Evolutionary conservation across 2,113 vertebrate species (phyloP).

Genomic region (Channa argus): DNA sequence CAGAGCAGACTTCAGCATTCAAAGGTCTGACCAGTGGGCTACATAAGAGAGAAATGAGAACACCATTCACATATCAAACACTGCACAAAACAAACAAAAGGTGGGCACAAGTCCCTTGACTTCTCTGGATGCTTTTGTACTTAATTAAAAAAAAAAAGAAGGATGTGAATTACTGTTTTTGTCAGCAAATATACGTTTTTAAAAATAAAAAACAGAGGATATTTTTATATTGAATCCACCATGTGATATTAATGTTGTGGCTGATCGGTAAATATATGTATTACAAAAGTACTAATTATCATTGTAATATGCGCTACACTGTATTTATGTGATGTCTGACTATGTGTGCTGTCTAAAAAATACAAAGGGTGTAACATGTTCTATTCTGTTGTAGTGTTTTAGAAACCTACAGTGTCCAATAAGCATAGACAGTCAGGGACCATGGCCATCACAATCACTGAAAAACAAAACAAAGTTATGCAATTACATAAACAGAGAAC

Average conservation of each 20-base stretch:
- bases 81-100: constrained; percentile 60
- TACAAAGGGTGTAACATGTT: neutral
- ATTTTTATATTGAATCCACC: too few species aligned
- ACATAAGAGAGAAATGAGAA: constrained; percentile 79
- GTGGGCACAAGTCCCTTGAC: constrained; percentile 64
- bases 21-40: constrained; percentile 70
- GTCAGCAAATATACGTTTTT: neutral
- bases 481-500: constrained; percentile 54
- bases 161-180: neutral
- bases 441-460: constrained; percentile 67
- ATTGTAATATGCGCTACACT: neutral
- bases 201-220: too few species aligned
- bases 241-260: too few species aligned
- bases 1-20: constrained; percentile 59
- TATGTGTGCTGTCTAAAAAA: neutral
- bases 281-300: neutral
- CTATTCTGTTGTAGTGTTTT: constrained; percentile 20
- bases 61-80: constrained; percentile 78
- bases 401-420: constrained; percentile 35
- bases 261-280: neutral
- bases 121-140: constrained; percentile 22
- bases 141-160: constrained; percentile 6
- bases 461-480: constrained; percentile 68
- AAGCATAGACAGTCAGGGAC: constrained; percentile 65
- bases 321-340: neutral